Percentiles rank a stretch among this genome's conserved stretches.
Evolutionary conservation across 2,113 vertebrate genomes (phyloP).

Genomic region (Sander vitreus): DNA sequence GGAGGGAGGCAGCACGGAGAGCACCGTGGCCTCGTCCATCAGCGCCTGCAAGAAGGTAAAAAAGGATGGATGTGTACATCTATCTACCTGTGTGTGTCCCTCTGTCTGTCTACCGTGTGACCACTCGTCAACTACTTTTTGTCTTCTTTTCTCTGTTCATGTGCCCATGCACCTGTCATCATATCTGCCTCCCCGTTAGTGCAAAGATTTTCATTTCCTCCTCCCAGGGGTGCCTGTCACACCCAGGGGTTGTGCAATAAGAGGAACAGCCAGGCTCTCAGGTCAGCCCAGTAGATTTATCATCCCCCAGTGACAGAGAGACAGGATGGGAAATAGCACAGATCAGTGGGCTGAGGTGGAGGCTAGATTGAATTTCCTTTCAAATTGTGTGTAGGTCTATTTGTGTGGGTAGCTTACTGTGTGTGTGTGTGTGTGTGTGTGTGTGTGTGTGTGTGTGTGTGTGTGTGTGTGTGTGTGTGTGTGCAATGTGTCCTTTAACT

Average conservation of each 20-base stretch:
- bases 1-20: constrained; percentile 81
- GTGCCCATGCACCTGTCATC: constrained; percentile 31
- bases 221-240: constrained; percentile 36
- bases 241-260: constrained; percentile 64
- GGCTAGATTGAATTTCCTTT: constrained; percentile 69
- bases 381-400: constrained; percentile 30
- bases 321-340: constrained; percentile 48
- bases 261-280: constrained; percentile 37
- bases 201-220: constrained; percentile 63
- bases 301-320: constrained; percentile 51
- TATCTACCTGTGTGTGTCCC: background rate
- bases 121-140: background rate
- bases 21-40: constrained; percentile 87
- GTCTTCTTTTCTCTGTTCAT: background rate
- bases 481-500: too few relatives aligned
- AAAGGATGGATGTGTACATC: background rate
- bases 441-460: background rate
- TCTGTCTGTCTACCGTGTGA: constrained; percentile 3
- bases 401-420: constrained; percentile 26
- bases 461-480: constrained; percentile 35
- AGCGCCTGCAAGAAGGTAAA: constrained; percentile 96
- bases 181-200: constrained; percentile 33
- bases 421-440: constrained; percentile 38
- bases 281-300: constrained; percentile 69
- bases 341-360: constrained; percentile 66